Conservation (phyloP, 2,113 vertebrate species). For the Vulpes lagopus region DNA sequence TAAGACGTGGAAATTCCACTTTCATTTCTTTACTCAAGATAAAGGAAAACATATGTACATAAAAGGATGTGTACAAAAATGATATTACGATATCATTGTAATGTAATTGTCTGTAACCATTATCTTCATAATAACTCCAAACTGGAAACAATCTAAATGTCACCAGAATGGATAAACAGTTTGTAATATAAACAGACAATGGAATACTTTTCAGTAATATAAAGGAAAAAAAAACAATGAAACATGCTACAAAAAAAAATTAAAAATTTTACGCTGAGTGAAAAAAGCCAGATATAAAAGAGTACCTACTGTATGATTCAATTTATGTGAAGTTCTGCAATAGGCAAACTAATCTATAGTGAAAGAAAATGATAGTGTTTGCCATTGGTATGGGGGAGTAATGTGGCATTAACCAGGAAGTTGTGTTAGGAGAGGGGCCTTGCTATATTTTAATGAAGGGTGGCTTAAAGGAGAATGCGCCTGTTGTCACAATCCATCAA, state of each 20-base stretch:
- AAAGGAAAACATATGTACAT: slow-evolving; percentile 21
- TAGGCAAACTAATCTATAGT: neutral
- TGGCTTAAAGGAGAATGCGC: neutral
- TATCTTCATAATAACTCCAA: slow-evolving; percentile 29
- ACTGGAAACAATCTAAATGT: neutral
- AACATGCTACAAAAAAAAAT: neutral
- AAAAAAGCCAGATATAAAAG: slow-evolving; percentile 22
- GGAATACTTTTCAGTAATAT: neutral
- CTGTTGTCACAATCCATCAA: slow-evolving; percentile 13
- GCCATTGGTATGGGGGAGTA: neutral
- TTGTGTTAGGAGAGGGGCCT: neutral
- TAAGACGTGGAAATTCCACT: neutral
- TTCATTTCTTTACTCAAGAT: slow-evolving; percentile 36
- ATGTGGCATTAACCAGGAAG: neutral
- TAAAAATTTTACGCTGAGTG: neutral
- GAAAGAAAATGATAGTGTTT: neutral
- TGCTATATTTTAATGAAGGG: neutral
- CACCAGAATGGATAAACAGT: neutral
- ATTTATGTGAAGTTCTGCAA: neutral
- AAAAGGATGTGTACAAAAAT: slow-evolving; percentile 9
- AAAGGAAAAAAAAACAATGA: neutral
- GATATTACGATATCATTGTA: neutral
- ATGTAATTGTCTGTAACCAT: neutral
- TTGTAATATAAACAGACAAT: neutral
- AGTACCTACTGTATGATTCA: neutral